phyloP scores from a whole-genome alignment of 2,113 vertebrate genomes.

The Sterrhoptilus dennistouni region DNA sequence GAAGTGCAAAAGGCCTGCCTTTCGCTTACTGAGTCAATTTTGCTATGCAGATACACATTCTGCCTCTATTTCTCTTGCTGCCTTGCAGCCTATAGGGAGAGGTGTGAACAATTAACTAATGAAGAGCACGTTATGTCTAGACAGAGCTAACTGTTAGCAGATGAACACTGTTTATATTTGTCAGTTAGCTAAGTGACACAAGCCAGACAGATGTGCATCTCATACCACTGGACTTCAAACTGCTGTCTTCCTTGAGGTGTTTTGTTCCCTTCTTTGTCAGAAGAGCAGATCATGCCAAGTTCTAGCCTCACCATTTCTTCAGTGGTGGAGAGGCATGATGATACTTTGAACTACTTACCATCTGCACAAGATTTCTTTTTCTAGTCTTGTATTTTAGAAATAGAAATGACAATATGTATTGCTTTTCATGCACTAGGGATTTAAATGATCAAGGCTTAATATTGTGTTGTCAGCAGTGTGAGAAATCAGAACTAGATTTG shows the following conservation, averaged over 20 bases:
- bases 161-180: conserved; percentile 8
- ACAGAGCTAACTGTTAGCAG: conserved; percentile 44
- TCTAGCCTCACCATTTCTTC: neutral
- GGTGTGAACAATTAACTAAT: conserved; percentile 40
- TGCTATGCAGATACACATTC: neutral
- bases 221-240: neutral
- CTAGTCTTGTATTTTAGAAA: neutral
- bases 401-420: neutral
- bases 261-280: neutral
- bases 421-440: neutral
- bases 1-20: neutral
- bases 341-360: neutral
- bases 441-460: neutral
- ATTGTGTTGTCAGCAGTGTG: neutral
- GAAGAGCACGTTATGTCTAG: conserved; percentile 48
- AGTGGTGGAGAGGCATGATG: neutral
- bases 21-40: neutral
- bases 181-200: neutral
- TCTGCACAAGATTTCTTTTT: neutral
- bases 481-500: neutral
- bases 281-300: neutral
- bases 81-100: neutral
- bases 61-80: neutral
- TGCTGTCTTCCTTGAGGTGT: neutral
- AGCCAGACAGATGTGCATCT: neutral